phyloP scores from a whole-genome alignment of 1,140 invertebrate genomes.

The Papilio aristodemus region DNA sequence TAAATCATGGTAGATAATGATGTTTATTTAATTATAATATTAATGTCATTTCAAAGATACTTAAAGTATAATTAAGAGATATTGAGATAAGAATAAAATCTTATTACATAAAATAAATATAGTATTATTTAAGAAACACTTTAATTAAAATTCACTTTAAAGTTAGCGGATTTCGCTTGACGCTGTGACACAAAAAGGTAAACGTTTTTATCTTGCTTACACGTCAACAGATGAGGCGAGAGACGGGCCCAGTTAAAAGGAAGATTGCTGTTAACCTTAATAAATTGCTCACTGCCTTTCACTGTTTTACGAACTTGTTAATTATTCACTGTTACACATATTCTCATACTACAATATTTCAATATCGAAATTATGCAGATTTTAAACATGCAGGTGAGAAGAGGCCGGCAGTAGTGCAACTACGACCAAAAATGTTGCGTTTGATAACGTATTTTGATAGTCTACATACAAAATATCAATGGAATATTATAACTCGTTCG shows the following conservation, averaged over 20 bases:
- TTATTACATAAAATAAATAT: not conserved
- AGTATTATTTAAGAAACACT: conserved; percentile 3
- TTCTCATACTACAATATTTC: conserved; percentile 3
- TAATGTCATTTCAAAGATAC: not conserved
- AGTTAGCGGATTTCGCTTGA: not conserved
- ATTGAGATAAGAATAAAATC: not conserved
- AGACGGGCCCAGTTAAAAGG: not conserved
- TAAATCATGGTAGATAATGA: not conserved
- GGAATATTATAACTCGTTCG: no score
- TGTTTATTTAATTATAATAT: not conserved
- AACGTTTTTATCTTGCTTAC: conserved; percentile 13
- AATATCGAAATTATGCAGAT: not conserved
- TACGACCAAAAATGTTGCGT: no score
- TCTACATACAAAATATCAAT: no score
- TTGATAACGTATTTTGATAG: no score
- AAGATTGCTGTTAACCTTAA: conserved; percentile 2
- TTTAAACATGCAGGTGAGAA: no score
- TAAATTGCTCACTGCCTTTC: not conserved
- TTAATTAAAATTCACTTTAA: conserved; percentile 3
- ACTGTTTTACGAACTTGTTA: conserved; percentile 11
- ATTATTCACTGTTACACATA: conserved; percentile 1
- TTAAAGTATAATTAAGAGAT: no score
- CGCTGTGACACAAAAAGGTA: conserved; percentile 5
- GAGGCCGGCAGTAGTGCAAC: no score
- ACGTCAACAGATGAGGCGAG: conserved; percentile 2